These are phyloP conservation scores for Parelbella ahira DNA, from an alignment of 2,888 invertebrate genomes.

Conservation along the genomic window DNA sequence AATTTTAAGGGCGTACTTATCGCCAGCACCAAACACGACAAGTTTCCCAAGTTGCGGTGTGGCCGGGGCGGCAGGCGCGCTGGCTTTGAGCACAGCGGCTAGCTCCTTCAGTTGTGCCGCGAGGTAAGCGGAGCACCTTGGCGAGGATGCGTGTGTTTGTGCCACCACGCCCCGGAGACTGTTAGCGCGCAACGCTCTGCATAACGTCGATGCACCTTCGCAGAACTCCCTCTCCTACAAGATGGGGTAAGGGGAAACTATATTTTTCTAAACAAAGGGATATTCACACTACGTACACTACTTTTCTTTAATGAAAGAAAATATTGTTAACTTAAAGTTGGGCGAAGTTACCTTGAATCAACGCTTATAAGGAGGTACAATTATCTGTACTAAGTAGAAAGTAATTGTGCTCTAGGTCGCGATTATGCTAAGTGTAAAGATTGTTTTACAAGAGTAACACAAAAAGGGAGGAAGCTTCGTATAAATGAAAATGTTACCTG, in stretches of 20 bases:
- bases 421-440: too few relatives aligned
- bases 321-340: too few relatives aligned
- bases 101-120: slow-evolving; percentile 80
- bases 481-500: slow-evolving; percentile 63
- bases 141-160: slow-evolving; percentile 89
- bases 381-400: too few relatives aligned
- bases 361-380: too few relatives aligned
- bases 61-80: slow-evolving; percentile 55
- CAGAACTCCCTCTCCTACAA: slow-evolving; percentile 92
- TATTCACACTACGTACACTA: too few relatives aligned
- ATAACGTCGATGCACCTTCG: slow-evolving; percentile 88
- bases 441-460: too few relatives aligned
- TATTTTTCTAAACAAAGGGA: too few relatives aligned
- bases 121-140: slow-evolving; percentile 88
- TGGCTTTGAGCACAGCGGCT: slow-evolving; percentile 57
- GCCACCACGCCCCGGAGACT: slow-evolving; percentile 87
- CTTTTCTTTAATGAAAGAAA: too few relatives aligned
- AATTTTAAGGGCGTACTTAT: slow-evolving; percentile 48
- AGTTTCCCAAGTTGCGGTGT: slow-evolving; percentile 66
- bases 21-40: slow-evolving; percentile 74
- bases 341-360: too few relatives aligned
- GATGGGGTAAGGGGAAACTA: too few relatives aligned
- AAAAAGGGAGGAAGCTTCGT: too few relatives aligned
- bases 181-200: slow-evolving; percentile 83
- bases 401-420: too few relatives aligned